These are phyloP conservation scores for Loripinus fragilis DNA, from an alignment of 2,888 invertebrate species.

Conservation along the genomic window DNA sequence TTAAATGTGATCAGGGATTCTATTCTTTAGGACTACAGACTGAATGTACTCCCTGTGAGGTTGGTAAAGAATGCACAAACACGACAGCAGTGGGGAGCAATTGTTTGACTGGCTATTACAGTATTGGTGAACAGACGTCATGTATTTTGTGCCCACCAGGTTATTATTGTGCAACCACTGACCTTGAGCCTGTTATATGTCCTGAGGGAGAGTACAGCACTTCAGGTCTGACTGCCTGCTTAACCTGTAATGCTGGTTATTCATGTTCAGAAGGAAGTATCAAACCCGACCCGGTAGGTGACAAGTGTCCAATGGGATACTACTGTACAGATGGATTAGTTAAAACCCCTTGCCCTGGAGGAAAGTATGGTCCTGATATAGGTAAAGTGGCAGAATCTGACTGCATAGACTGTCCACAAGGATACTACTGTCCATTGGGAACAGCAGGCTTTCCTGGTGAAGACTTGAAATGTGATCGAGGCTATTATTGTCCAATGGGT, in stretches of 20 bases:
- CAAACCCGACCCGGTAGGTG: constrained; percentile 67
- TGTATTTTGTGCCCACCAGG: constrained; percentile 79
- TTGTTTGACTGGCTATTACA: constrained; percentile 77
- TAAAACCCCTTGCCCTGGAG: constrained; percentile 75
- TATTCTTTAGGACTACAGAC: constrained; percentile 72
- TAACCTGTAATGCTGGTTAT: constrained; percentile 71
- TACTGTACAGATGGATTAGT: constrained; percentile 77
- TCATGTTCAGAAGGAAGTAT: constrained; percentile 78
- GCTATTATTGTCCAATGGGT: constrained; percentile 75
- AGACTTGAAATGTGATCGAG: constrained; percentile 69
- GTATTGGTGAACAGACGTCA: constrained; percentile 72
- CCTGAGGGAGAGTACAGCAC: constrained; percentile 72
- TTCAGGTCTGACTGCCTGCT: constrained; percentile 59
- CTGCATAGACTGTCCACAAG: constrained; percentile 77
- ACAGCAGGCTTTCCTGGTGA: constrained; percentile 70
- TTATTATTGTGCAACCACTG: constrained; percentile 66
- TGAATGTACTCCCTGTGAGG: constrained; percentile 75
- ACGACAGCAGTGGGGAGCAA: constrained; percentile 67
- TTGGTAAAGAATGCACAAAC: constrained; percentile 76
- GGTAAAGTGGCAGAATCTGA: constrained; percentile 68
- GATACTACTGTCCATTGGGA: constrained; percentile 79
- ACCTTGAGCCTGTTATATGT: constrained; percentile 71
- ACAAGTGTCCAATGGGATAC: constrained; percentile 76
- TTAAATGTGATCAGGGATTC: constrained; percentile 73
- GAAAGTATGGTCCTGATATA: constrained; percentile 75